These are phyloP conservation scores for Lepidocyrtinus sp. DNA, from an alignment of 2,888 invertebrate genomes.

Conservation along the genomic window DNA sequence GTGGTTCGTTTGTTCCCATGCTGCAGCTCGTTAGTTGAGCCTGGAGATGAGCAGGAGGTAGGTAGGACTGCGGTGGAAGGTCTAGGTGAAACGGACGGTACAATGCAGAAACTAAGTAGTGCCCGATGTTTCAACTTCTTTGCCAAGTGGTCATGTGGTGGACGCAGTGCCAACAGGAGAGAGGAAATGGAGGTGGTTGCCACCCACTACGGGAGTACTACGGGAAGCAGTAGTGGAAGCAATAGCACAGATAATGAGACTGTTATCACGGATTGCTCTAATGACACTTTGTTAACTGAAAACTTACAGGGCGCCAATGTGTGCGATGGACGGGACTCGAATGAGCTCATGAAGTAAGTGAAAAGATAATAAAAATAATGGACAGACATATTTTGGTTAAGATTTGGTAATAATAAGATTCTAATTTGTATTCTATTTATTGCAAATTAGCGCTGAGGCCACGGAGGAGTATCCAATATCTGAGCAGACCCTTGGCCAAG, in stretches of 20 bases:
- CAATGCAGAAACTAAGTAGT: background rate
- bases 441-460: conserved; percentile 79
- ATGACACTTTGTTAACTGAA: background rate
- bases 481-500: conserved; percentile 86
- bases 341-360: conserved; percentile 69
- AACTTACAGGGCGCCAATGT: conserved; percentile 60
- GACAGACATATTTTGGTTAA: background rate
- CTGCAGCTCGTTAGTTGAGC: background rate
- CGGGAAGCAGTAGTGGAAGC: background rate
- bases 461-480: conserved; percentile 82
- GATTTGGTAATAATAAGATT: too few relatives aligned
- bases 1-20: background rate
- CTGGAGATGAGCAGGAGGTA: background rate
- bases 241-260: background rate
- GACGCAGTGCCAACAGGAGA: background rate
- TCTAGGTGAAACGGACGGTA: background rate
- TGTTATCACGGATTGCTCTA: background rate
- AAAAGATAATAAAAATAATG: background rate
- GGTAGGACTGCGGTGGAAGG: background rate
- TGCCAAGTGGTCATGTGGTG: background rate
- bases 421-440: too few relatives aligned
- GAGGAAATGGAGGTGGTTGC: background rate
- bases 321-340: conserved; percentile 68
- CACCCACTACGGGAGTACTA: background rate
- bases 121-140: background rate